phyloP scores from a whole-genome alignment of 2,113 vertebrate genomes.

The Felis chaus region DNA sequence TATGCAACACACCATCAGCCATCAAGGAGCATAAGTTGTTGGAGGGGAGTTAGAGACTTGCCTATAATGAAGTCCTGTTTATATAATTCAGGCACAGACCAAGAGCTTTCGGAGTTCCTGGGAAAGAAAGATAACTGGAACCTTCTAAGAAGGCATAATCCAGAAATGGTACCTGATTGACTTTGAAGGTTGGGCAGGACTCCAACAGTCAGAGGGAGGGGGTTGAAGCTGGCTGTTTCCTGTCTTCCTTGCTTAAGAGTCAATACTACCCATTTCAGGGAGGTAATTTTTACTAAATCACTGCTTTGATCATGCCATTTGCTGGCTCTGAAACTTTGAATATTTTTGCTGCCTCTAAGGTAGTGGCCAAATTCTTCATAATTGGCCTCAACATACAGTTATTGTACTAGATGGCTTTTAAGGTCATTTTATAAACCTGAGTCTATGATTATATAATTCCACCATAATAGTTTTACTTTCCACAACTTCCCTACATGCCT shows the following conservation, averaged over 20 bases:
- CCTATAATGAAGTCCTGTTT: neutral
- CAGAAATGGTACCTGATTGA: neutral
- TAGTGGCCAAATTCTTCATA: neutral
- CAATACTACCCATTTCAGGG: neutral
- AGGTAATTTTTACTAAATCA: conserved; percentile 1
- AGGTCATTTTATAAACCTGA: neutral
- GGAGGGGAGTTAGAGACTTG: neutral
- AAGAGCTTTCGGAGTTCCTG: neutral
- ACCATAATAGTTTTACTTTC: neutral
- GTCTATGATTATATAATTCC: neutral
- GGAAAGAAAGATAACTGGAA: neutral
- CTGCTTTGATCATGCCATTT: neutral
- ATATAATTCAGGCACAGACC: neutral
- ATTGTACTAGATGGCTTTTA: neutral
- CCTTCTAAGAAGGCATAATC: neutral
- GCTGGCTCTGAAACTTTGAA: conserved; percentile 15
- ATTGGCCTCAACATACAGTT: neutral
- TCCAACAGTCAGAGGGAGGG: neutral
- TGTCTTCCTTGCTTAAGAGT: neutral
- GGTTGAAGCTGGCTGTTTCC: neutral
- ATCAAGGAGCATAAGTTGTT: neutral
- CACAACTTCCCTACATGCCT: neutral
- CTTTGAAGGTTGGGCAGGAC: neutral
- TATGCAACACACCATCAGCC: neutral
- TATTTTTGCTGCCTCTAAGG: neutral